Evolutionary conservation across 1,140 invertebrate species (phyloP), one percentile per base, ranked within the genome.

Genomic region (Drosophila sucinea): DNA sequence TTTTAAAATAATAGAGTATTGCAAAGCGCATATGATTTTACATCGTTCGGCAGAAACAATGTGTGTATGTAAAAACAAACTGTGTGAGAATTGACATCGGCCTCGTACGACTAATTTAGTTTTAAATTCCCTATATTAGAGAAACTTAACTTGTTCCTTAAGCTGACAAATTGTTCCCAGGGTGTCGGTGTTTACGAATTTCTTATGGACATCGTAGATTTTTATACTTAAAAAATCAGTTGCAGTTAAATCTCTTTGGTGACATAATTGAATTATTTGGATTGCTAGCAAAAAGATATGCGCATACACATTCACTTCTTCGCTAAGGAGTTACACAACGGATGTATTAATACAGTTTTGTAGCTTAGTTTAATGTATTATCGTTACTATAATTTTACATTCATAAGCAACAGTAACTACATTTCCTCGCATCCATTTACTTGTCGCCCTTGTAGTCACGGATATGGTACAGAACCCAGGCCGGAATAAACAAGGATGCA

Each of bases 391-490:
- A 56, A 79, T 60, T 70, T 72, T 73, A 81, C 72, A 84, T 73
- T 71, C 40, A 66, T 55, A 79, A 69, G 68, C 70, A 69, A 86
- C 67, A 63, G 41, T 77, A 79, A 67, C 69, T 81, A 70, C 74
- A 68, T 44, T 58, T 61, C 25, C 23, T 51, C 6, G 10, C 40
- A 62, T 40, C 47, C 38, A 38, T 56, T 91, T 91, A 92, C 54
- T 92, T 90, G 8, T 64, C 84, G 58, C 80, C 80, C 73, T 82
- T 91, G 70, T 92, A 92, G 40, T 92, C 90, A 55, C 81, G 85
- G 64, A 92, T 90, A 66, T 92, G 90, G 71, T 82, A 82, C n/a
- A 92, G 60, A 60, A 92, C 91, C 91, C 91, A 92, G 17, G 74
- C 91, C 6, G 91, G 91, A 68, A 91, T 87, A 27, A 91, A 79